Base-by-base conservation (phyloP, 2,888 invertebrate genomes). In the Lasioglossum morio region DNA sequence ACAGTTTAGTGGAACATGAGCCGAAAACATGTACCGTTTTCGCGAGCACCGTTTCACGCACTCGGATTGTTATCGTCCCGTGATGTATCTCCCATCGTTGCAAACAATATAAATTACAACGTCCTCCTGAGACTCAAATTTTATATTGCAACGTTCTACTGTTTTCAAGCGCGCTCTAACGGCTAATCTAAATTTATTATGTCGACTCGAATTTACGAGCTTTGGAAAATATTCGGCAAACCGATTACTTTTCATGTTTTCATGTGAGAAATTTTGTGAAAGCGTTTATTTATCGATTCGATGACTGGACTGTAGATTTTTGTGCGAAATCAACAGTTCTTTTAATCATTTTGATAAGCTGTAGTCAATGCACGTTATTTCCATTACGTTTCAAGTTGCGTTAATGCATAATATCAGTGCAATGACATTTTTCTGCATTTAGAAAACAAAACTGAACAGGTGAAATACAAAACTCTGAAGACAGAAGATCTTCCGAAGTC, bases 1-100 rank as follows among this genome's bases (percentile, higher is more conserved):
- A 57, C 48, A 66, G 74, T 73, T 83, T 77, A 80, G 72, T 75
- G 43, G 43, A 69, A 72, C 75, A 63, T 23, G 40, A 8, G 48
- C 43, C 76, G 75, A 84, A 80, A 80, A 74, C 34, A 23, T 37
- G 30, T 84, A 53, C 53, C n/a, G 30, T 60, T 74, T 57, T 75
- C 53, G 70, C 48, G 34, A 16, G 66, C 43, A 37, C 16, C 69
- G 66, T 46, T 69, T 48, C 77, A 34, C 48, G 37, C 46, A 69
- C 69, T 37, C 66, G 69, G 37, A 69, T 69, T 23, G 48, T 77
- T 77, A 37, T 69, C 69, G 16, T 27, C 46, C 23, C 1, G 30
- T 19, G n/a, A 73, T 73, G 19, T 34, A 73, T 73, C 23, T n/a
- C n/a, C 46, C n/a, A 63, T 14, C 43, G 3, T 66, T 66, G 14